Evolutionary conservation across 2,888 invertebrate genomes (phyloP).

Genomic region (Leptopilina drosophilae): DNA sequence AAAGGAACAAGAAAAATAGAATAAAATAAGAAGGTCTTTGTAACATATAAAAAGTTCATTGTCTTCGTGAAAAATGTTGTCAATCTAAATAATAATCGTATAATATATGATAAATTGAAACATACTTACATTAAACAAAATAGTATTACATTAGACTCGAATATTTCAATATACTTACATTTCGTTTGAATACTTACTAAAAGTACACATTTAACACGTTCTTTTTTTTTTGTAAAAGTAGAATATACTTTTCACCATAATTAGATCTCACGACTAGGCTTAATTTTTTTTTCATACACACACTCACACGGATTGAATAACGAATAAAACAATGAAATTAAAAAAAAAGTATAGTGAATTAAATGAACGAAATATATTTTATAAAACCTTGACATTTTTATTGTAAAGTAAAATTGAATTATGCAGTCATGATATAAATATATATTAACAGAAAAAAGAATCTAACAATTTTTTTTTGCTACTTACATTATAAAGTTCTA

Average conservation of each 20-base stretch:
- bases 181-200: no score
- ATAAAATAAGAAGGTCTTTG: not conserved
- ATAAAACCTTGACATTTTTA: not conserved
- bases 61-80: not conserved
- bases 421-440: not conserved
- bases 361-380: not conserved
- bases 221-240: no score
- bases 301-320: not conserved
- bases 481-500: not conserved
- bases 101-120: not conserved
- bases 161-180: no score
- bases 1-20: not conserved
- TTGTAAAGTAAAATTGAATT: not conserved
- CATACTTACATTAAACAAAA: not conserved
- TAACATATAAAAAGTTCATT: not conserved
- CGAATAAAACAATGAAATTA: not conserved
- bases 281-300: not conserved
- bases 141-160: not conserved
- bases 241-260: conserved; percentile 43
- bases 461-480: no score
- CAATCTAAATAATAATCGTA: no score
- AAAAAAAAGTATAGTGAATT: not conserved
- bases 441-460: not conserved
- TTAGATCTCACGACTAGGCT: conserved; percentile 17
- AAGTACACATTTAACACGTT: no score